A percentile compares a stretch with the other conserved stretches of the same genome.
phyloP scores from a whole-genome alignment of 1,140 invertebrate species.

The Arctopsyche grandis region DNA sequence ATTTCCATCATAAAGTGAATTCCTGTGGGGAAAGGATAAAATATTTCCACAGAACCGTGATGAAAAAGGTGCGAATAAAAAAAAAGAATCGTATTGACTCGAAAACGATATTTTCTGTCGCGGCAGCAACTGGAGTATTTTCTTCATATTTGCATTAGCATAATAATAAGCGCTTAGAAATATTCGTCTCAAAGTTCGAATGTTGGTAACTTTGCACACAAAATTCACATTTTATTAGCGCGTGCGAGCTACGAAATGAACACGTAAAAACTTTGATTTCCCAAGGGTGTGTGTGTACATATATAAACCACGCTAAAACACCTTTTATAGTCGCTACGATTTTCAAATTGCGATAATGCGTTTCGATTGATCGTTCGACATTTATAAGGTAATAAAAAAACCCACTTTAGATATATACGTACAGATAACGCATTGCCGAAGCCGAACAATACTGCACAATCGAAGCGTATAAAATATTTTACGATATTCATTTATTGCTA shows the following conservation, averaged over 20 bases:
- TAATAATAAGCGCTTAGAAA: too few species aligned
- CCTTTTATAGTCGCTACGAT: not conserved
- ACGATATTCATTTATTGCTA: conserved; percentile 7
- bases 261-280: not conserved
- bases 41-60: conserved; percentile 7
- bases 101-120: not conserved
- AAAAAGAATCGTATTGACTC: not conserved
- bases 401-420: not conserved
- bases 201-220: too few species aligned
- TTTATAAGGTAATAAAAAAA: conserved; percentile 15
- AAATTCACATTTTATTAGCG: too few species aligned
- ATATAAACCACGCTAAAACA: not conserved
- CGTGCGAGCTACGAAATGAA: too few species aligned
- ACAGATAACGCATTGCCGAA: not conserved
- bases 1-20: conserved; percentile 29
- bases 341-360: not conserved
- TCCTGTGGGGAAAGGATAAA: conserved; percentile 19
- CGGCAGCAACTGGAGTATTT: too few species aligned
- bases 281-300: not conserved
- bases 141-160: too few species aligned
- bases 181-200: too few species aligned
- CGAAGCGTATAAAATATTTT: conserved; percentile 13
- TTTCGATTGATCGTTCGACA: conserved; percentile 1
- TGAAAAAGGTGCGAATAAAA: not conserved
- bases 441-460: conserved; percentile 12